phyloP scores from a whole-genome alignment of 2,888 invertebrate genomes.

The Acanthacorydalis orientalis region DNA sequence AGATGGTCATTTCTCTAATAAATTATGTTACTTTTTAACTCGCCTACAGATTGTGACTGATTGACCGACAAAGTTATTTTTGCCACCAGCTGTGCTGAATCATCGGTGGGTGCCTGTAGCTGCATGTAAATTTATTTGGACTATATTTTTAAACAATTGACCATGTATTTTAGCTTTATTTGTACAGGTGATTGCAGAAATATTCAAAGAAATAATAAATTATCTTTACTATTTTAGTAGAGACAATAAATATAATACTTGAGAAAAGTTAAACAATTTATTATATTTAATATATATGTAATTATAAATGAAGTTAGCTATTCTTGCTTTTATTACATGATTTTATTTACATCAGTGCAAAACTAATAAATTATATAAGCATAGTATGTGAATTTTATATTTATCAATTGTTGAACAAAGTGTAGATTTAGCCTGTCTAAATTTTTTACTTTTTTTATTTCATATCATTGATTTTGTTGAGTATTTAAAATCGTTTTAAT shows the following conservation, averaged over 20 bases:
- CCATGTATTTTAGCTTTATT: constrained; percentile 22
- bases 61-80: too few relatives aligned
- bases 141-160: constrained; percentile 1
- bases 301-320: constrained; percentile 6
- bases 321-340: constrained; percentile 1
- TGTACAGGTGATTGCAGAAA: constrained; percentile 19
- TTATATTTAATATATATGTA: constrained; percentile 6
- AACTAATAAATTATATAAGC: background rate
- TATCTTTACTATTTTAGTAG: background rate
- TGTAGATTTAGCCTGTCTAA: background rate
- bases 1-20: too few relatives aligned
- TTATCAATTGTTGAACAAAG: background rate
- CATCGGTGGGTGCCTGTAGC: background rate
- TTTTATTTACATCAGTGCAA: background rate
- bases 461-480: background rate
- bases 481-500: too few relatives aligned
- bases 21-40: too few relatives aligned
- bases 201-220: background rate
- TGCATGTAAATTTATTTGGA: background rate
- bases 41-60: too few relatives aligned
- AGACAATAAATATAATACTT: background rate
- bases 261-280: constrained; percentile 2
- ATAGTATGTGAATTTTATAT: too few relatives aligned
- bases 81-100: background rate
- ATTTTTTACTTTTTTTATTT: background rate